Evolutionary conservation across 1,140 invertebrate genomes (phyloP).

Genomic region (Melitaea cinxia): DNA sequence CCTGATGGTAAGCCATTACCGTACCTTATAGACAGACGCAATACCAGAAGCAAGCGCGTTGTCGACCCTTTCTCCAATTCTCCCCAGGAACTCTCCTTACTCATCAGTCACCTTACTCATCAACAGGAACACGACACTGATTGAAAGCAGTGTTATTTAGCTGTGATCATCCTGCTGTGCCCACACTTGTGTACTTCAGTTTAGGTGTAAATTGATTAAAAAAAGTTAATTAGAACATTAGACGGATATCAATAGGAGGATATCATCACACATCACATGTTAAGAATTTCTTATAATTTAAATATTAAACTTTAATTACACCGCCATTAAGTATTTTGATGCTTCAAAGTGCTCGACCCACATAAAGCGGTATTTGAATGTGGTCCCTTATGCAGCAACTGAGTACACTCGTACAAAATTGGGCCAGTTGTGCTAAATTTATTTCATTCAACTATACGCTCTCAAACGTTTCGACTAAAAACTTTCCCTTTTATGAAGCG

Average conservation of each 20-base stretch:
- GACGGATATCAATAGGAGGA: background rate
- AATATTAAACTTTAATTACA: slow-evolving; percentile 20
- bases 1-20: no score
- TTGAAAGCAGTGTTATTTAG: no score
- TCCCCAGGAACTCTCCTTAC: no score
- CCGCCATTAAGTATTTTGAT: slow-evolving; percentile 21
- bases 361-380: slow-evolving; percentile 27
- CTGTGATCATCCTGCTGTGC: no score
- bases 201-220: no score
- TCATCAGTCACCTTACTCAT: no score
- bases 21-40: no score
- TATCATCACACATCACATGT: background rate
- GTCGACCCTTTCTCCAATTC: no score
- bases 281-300: background rate
- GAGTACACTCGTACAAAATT: slow-evolving; percentile 25
- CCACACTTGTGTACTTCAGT: no score
- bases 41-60: no score
- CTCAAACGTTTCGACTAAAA: slow-evolving; percentile 11
- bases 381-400: slow-evolving; percentile 27
- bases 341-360: slow-evolving; percentile 26
- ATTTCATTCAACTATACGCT: slow-evolving; percentile 27
- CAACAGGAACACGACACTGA: no score
- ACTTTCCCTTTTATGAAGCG: slow-evolving; percentile 23
- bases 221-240: no score
- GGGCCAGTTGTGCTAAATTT: slow-evolving; percentile 30